A percentile compares a stretch with the other conserved stretches of the same genome.
Evolutionary conservation across 2,797 vertebrate species (phyloP).

Genomic region (Crenichthys baileyi): DNA sequence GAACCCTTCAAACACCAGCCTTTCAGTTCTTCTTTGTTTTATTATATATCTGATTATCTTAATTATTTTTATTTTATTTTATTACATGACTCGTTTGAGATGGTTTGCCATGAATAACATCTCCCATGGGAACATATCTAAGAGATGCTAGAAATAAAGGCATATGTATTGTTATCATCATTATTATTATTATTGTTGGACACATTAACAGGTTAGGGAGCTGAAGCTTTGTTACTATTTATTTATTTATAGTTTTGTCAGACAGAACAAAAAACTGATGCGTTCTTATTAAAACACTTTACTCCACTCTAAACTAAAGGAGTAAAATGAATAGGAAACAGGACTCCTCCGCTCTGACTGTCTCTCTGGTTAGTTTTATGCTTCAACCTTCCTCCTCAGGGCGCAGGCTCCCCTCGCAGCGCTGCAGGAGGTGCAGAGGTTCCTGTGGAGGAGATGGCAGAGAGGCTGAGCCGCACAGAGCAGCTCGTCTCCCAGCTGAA

Average conservation of each 20-base stretch:
- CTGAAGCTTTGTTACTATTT: neutral
- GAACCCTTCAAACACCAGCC: neutral
- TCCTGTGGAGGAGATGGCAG: slow-evolving; percentile 78
- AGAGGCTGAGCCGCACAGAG: slow-evolving; percentile 85
- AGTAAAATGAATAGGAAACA: neutral
- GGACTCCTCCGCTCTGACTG: neutral
- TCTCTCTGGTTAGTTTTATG: neutral
- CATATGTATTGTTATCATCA: too few relatives aligned
- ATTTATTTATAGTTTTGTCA: too few relatives aligned
- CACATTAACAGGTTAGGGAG: too few relatives aligned
- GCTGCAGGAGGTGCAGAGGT: slow-evolving; percentile 30
- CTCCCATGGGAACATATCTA: too few relatives aligned
- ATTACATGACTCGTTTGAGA: too few relatives aligned
- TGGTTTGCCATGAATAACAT: too few relatives aligned
- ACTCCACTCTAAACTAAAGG: too few relatives aligned
- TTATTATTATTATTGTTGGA: too few relatives aligned
- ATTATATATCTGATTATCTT: neutral
- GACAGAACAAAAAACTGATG: too few relatives aligned
- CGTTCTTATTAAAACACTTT: neutral
- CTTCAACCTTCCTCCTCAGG: slow-evolving; percentile 51
- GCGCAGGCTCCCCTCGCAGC: slow-evolving; percentile 61
- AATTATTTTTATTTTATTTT: too few relatives aligned
- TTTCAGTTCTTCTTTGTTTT: neutral
- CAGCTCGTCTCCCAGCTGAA: slow-evolving; percentile 89
- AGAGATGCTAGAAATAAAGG: too few relatives aligned